Percentiles rank a stretch among this genome's conserved stretches.
Evolutionary conservation across 2,113 vertebrate species (phyloP).

Genomic region (Herpailurus yagouaroundi): DNA sequence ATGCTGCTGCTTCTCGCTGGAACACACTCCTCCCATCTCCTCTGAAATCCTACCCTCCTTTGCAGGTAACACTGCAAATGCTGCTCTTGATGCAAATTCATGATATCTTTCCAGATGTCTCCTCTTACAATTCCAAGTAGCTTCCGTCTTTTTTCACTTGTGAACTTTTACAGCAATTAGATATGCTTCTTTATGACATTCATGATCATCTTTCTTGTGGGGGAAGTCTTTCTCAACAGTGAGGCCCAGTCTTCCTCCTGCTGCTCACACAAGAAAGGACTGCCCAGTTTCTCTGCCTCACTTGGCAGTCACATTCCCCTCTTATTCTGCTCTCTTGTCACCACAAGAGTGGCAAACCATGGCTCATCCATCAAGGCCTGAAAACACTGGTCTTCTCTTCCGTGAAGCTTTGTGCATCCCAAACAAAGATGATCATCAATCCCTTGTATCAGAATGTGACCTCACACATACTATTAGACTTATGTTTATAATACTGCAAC

Average conservation of each 20-base stretch:
- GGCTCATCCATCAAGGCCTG: not conserved
- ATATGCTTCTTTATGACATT: not conserved
- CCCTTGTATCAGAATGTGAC: not conserved
- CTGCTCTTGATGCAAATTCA: not conserved
- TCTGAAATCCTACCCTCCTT: not conserved
- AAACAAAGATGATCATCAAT: not conserved
- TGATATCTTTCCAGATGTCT: not conserved
- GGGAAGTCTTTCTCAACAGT: not conserved
- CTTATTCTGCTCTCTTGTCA: not conserved
- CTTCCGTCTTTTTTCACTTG: not conserved
- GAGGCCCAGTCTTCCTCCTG: not conserved
- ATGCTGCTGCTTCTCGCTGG: not conserved
- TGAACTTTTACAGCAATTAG: not conserved
- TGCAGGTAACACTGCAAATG: not conserved
- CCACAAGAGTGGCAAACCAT: not conserved
- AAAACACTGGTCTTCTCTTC: not conserved
- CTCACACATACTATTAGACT: not conserved
- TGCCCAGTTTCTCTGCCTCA: not conserved
- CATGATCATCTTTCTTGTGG: not conserved
- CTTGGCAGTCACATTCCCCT: not conserved
- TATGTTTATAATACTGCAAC: not conserved
- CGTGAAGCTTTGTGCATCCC: not conserved
- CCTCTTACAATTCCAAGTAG: not conserved
- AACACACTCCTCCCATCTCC: not conserved
- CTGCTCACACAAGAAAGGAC: not conserved